These are phyloP conservation scores for Manis javanica DNA, from an alignment of 2,797 vertebrate genomes.

Conservation along the genomic window DNA sequence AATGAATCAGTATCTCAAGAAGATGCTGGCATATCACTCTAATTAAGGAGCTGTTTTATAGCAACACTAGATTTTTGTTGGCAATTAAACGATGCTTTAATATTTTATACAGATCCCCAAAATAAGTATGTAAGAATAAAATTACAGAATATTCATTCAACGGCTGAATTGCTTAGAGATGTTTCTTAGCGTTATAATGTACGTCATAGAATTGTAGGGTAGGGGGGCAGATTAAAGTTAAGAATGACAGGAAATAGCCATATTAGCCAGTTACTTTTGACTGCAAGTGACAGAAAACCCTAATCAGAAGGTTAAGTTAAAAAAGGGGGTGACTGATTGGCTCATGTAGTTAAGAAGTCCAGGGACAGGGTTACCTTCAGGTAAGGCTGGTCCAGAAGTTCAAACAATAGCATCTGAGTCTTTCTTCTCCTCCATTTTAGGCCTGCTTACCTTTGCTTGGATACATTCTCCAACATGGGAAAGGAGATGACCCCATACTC, in stretches of 20 bases:
- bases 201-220: not conserved
- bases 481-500: not conserved
- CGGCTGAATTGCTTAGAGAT: not conserved
- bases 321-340: not conserved
- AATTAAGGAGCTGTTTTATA: not conserved
- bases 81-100: not conserved
- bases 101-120: not conserved
- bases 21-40: not conserved
- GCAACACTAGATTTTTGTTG: not conserved
- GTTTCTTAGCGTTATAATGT: not conserved
- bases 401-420: not conserved
- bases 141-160: not conserved
- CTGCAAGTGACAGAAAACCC: not conserved
- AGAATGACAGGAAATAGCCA: not conserved
- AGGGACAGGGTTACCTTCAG: not conserved
- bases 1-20: not conserved
- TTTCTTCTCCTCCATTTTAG: not conserved
- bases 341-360: not conserved
- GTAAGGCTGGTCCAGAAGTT: not conserved
- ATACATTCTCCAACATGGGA: not conserved
- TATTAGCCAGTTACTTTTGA: not conserved
- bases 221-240: not conserved
- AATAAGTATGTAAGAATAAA: not conserved
- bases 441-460: not conserved
- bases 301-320: not conserved